Percentiles rank a stretch among this genome's conserved stretches.
These are phyloP conservation scores for Sphaerodactylus townsendi DNA, from an alignment of 2,113 vertebrate species.

Conservation along the genomic window DNA sequence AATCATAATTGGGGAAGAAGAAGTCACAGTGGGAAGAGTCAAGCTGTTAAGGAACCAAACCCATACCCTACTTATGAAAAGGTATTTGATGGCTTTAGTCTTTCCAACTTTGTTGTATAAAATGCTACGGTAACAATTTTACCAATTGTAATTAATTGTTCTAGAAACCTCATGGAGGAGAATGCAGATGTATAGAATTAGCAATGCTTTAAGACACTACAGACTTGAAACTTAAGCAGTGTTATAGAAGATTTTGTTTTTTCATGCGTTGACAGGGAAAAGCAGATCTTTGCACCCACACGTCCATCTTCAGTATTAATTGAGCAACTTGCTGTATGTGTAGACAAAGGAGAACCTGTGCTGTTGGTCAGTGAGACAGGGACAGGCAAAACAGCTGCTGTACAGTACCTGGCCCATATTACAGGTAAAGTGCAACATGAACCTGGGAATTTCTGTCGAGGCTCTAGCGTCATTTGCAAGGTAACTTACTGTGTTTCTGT, in stretches of 20 bases:
- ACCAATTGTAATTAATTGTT: neutral
- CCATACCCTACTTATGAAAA: constrained; percentile 73
- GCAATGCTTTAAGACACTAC: neutral
- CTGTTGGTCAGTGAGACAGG: constrained; percentile 96
- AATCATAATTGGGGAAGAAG: constrained; percentile 81
- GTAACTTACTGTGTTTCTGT: neutral
- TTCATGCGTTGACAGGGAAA: constrained; percentile 71
- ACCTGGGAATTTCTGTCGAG: neutral
- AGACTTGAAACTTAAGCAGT: neutral
- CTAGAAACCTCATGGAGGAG: neutral
- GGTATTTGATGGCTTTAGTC: constrained; percentile 72
- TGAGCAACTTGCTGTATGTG: constrained; percentile 91
- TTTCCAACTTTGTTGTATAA: neutral
- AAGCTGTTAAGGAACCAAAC: constrained; percentile 79
- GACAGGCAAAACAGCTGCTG: constrained; percentile 94
- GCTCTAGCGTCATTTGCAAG: neutral
- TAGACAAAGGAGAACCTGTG: constrained; percentile 87
- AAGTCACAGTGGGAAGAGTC: constrained; percentile 85
- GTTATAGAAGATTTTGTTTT: neutral
- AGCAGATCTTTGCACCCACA: constrained; percentile 89
- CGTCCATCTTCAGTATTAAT: constrained; percentile 88
- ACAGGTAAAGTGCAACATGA: constrained; percentile 77
- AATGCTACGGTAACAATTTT: neutral
- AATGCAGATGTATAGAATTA: neutral
- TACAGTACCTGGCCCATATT: constrained; percentile 90